Percentiles rank a stretch among this genome's conserved stretches.
phyloP scores from a whole-genome alignment of 2,888 invertebrate species.

The Diplolepis rosae region DNA sequence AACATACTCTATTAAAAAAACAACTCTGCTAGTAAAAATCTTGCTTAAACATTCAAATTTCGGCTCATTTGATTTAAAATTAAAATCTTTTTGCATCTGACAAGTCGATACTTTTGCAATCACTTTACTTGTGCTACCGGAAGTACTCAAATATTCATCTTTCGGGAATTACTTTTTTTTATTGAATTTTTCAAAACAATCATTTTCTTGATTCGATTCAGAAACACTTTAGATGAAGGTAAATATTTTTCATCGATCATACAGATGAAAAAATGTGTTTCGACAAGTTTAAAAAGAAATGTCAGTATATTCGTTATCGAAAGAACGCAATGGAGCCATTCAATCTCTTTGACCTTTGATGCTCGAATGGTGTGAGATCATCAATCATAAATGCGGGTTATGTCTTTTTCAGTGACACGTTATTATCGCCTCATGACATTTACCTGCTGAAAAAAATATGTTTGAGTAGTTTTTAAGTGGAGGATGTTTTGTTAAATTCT shows the following conservation, averaged over 20 bases:
- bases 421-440: not conserved
- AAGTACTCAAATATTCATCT: too few species aligned
- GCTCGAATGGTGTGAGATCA: conserved; percentile 10
- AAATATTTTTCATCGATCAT: conserved; percentile 21
- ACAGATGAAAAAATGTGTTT: not conserved
- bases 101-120: too few species aligned
- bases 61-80: too few species aligned
- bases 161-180: too few species aligned
- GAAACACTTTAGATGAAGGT: not conserved
- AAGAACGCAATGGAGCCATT: conserved; percentile 18
- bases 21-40: too few species aligned
- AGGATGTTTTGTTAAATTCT: not conserved
- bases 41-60: too few species aligned
- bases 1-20: too few species aligned
- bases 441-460: not conserved
- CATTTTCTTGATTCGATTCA: not conserved
- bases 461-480: not conserved
- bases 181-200: not conserved
- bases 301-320: conserved; percentile 26
- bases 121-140: too few species aligned
- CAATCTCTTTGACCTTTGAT: conserved; percentile 29
- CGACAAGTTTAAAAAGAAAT: conserved; percentile 22
- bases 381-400: conserved; percentile 17
- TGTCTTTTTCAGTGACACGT: not conserved
- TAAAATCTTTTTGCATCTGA: too few species aligned